These are phyloP conservation scores for Lucifuga dentata DNA, from an alignment of 2,113 vertebrate species.

Conservation along the genomic window DNA sequence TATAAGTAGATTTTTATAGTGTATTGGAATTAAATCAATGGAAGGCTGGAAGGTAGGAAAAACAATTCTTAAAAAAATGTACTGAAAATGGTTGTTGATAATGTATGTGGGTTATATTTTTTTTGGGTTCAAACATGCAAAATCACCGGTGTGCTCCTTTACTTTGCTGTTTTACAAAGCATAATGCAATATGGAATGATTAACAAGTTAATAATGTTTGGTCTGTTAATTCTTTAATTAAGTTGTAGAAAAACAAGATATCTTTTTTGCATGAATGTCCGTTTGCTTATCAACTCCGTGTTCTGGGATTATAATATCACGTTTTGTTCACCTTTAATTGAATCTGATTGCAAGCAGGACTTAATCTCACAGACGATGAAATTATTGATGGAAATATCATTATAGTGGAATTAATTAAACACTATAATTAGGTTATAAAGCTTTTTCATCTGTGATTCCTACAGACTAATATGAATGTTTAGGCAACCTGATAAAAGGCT, in stretches of 20 bases:
- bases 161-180: conserved; percentile 16
- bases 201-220: conserved; percentile 27
- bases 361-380: conserved; percentile 3
- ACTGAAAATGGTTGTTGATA: too few relatives aligned
- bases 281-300: background rate
- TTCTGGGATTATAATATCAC: conserved; percentile 3
- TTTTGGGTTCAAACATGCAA: background rate
- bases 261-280: conserved; percentile 23
- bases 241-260: conserved; percentile 10
- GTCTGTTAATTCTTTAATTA: conserved; percentile 24
- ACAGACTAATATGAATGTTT: too few relatives aligned
- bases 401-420: conserved; percentile 30
- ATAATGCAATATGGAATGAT: conserved; percentile 12
- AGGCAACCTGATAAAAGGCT: too few relatives aligned
- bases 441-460: conserved; percentile 6
- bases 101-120: too few relatives aligned
- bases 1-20: too few relatives aligned
- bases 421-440: conserved; percentile 18
- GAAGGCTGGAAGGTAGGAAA: too few relatives aligned
- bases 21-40: too few relatives aligned
- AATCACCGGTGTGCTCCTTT: too few relatives aligned
- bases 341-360: background rate
- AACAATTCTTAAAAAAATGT: too few relatives aligned
- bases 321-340: background rate
- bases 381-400: conserved; percentile 5